Evolutionary conservation across 2,113 vertebrate species (phyloP).

Genomic region (Myanophis thanlyinensis): DNA sequence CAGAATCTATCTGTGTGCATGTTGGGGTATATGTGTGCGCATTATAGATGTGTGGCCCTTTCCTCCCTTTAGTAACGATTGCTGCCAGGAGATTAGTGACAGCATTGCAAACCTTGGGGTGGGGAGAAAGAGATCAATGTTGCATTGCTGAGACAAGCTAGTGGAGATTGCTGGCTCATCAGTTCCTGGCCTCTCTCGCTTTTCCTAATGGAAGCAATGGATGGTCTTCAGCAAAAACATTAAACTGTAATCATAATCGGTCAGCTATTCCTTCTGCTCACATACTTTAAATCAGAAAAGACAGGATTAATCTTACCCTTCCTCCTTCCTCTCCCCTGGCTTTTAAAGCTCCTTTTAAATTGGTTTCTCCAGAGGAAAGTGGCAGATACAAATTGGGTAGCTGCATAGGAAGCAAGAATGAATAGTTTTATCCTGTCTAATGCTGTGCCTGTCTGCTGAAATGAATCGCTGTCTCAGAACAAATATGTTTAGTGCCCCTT

Average conservation of each 20-base stretch:
- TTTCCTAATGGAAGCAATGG: constrained; percentile 31
- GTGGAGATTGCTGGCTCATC: constrained; percentile 51
- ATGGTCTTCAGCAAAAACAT: constrained; percentile 36
- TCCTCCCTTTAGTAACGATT: constrained; percentile 46
- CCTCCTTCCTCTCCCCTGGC: neutral
- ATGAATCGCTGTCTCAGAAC: neutral
- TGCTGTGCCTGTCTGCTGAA: constrained; percentile 18
- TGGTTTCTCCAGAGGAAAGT: constrained; percentile 17
- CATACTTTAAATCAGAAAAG: constrained; percentile 43
- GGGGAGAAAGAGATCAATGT: constrained; percentile 43
- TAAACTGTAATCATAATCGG: constrained; percentile 31
- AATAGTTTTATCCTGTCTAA: constrained; percentile 33
- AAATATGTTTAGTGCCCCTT: neutral
- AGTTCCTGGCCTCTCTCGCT: constrained; percentile 34
- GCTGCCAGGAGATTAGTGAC: constrained; percentile 41
- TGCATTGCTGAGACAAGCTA: constrained; percentile 49
- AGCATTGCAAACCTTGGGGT: constrained; percentile 5
- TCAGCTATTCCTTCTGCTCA: constrained; percentile 45
- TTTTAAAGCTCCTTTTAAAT: constrained; percentile 21
- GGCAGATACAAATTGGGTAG: neutral
- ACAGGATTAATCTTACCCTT: constrained; percentile 35
- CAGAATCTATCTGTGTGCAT: neutral
- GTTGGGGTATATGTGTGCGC: constrained; percentile 31
- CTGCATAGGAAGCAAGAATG: constrained; percentile 20
- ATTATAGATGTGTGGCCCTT: constrained; percentile 23